These are phyloP conservation scores for Heliconius melpomene DNA, from an alignment of 1,140 invertebrate genomes.

Conservation along the genomic window DNA sequence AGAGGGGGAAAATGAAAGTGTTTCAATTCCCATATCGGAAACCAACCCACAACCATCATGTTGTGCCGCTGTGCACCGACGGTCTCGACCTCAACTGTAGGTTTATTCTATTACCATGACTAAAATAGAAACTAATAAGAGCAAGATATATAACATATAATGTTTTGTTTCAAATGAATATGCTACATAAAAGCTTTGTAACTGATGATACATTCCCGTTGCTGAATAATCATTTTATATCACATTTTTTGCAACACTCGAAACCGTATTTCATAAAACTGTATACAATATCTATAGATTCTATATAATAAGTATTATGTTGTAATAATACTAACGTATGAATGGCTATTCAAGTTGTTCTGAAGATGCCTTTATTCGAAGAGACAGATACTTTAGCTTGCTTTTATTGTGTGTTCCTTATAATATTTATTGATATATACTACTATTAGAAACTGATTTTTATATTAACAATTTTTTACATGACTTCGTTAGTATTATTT, in stretches of 20 bases:
- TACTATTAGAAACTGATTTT: neutral
- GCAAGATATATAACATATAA: no score
- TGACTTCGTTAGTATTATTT: no score
- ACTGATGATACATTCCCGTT: constrained; percentile 13
- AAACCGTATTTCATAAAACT: constrained; percentile 30
- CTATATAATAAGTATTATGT: neutral
- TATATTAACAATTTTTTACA: no score
- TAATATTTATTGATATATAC: neutral
- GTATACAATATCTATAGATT: constrained; percentile 13
- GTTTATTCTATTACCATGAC: no score
- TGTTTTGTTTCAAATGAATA: neutral
- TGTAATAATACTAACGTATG: constrained; percentile 1
- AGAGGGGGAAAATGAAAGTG: no score
- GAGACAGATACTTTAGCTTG: constrained; percentile 4
- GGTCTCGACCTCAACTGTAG: no score
- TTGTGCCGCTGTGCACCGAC: no score
- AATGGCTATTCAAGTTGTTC: neutral
- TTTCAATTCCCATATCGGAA: no score
- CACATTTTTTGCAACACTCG: constrained; percentile 32
- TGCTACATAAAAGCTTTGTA: constrained; percentile 9
- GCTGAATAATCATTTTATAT: constrained; percentile 36
- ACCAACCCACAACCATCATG: no score
- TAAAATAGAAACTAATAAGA: no score
- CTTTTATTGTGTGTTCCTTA: neutral
- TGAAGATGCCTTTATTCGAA: neutral